Evolutionary conservation across 2,888 invertebrate genomes (phyloP).

Genomic region (Chrysomela aeneicollis): DNA sequence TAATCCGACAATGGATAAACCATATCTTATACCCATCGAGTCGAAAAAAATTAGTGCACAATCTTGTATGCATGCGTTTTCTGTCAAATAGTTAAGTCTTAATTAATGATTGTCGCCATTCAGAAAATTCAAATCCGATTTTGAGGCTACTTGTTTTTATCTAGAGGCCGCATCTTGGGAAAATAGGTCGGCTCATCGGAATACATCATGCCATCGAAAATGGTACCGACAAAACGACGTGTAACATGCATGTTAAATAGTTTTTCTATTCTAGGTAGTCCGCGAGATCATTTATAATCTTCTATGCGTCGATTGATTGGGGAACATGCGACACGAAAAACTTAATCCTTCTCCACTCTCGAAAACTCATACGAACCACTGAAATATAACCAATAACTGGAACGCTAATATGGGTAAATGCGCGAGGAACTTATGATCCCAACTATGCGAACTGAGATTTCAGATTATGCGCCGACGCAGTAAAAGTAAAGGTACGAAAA

Average conservation of each 20-base stretch:
- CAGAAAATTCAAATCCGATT: conserved; percentile 13
- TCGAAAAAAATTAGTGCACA: too few relatives aligned
- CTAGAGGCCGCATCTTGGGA: conserved; percentile 13
- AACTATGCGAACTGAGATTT: too few relatives aligned
- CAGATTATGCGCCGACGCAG: too few relatives aligned
- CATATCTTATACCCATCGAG: not conserved
- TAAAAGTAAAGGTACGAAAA: too few relatives aligned
- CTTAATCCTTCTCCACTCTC: not conserved
- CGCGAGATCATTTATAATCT: conserved; percentile 26
- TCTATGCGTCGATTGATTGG: conserved; percentile 14
- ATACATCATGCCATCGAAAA: conserved; percentile 34
- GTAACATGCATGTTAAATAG: conserved; percentile 36
- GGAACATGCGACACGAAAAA: not conserved
- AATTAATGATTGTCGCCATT: conserved; percentile 13
- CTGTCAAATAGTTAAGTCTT: conserved; percentile 8
- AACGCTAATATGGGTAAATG: too few relatives aligned
- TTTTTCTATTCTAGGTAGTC: conserved; percentile 28
- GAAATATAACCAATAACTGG: too few relatives aligned
- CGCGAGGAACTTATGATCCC: too few relatives aligned
- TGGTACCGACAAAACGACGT: conserved; percentile 30
- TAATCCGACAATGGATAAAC: conserved; percentile 27
- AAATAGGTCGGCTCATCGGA: conserved; percentile 24
- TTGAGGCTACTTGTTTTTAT: not conserved
- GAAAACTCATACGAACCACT: too few relatives aligned
- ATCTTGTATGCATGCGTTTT: too few relatives aligned